Base-by-base conservation (phyloP, 2,113 vertebrate genomes). In the Proteles cristata region DNA sequence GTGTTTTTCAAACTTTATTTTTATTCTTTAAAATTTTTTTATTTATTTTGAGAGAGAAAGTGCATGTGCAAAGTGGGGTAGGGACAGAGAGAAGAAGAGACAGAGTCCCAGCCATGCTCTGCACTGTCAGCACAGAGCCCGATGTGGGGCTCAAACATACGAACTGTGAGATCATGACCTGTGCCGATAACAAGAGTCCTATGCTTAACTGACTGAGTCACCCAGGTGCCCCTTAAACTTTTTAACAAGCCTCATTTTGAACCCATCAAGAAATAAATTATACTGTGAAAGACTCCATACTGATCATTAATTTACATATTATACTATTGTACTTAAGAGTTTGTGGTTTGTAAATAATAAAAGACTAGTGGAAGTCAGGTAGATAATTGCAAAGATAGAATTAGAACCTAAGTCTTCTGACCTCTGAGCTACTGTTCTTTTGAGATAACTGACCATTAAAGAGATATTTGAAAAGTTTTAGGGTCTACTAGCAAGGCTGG, bases 371-470 rank as follows among this genome's bases (percentile, higher is more conserved):
- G 48, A 96, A 65, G 45, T 91, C 25, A 88, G 77, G 35, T 33
- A 55, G 35, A 8, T 65, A 82, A 88, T 69, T 94, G 14, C 43
- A 68, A 31, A 87, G 50, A n/a, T 66, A 58, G 80, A 73, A 82
- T 86, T 93, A 88, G 55, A 97, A 86, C 66, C 21, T 31, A 45
- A 61, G 21, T 95, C n/a, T 91, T 97, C 45, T 71, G 43, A 66
- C 61, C 17, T 63, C 14, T 69, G 39, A 80, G 33, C 1, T 69
- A 23, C 9, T 69, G 0, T 93, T 90, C 25, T 90, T 90, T 96
- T 95, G 43, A 89, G 69, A 53, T 87, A 33, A 94, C 63, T 90
- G 31, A 94, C 63, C 23, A 33, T 83, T 84, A 84, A 55, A 95
- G 45, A 26, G 45, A 25, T 76, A 58, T 65, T 77, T 93, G 74